Evolutionary conservation across 1,140 invertebrate genomes (phyloP), one percentile per base, ranked within the genome.

Genomic region (Cepaea nemoralis): DNA sequence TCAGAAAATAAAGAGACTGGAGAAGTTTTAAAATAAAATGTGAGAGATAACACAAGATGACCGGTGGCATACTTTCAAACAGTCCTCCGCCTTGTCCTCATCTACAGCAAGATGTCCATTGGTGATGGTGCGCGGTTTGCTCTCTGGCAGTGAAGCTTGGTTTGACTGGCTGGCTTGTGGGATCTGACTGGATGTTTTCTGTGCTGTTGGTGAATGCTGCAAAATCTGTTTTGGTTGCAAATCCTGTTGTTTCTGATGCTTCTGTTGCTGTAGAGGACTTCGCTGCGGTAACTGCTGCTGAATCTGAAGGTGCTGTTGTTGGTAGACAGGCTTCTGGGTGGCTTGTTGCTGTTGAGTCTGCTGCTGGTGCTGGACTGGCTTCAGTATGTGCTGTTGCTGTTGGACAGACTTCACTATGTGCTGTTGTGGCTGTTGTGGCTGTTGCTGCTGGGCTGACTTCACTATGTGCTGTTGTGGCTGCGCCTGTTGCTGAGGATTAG

Each of bases 181-280:
- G 5, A 50, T 14, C 24, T 59, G 76, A 70, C 66, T 70, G 1
- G 35, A 59, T 12, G 16, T 10, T 31, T 45, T 39, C 55, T 77
- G 35, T 40, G 50, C 2, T 22, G 24, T 35, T 16, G 42, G 14
- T 40, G 40, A 1, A 27, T 80, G 40, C 33, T 80, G 79, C 14
- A 73, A 33, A 59, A 81, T 81, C 27, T 81, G 80, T 31, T 78
- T 78, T 31, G 73, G 81, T 37, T 77, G 81, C n/a, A 70, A 48
- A 39, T 82, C 59, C 42, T 77, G 67, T 14, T 69, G 71, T 45
- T 80, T 63, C 48, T 76, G 80, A 37, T 82, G 69, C 33, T 59
- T 76, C 19, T 50, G 73, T 31, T 80, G 82, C 27, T 80, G 78
- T 8, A 37, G 69, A 3, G 74, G 69, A 69, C 59, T 69, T 39